Evolutionary conservation across 2,888 invertebrate species (phyloP), one percentile per base, ranked within the genome.

Genomic region (Portevinia maculata): DNA sequence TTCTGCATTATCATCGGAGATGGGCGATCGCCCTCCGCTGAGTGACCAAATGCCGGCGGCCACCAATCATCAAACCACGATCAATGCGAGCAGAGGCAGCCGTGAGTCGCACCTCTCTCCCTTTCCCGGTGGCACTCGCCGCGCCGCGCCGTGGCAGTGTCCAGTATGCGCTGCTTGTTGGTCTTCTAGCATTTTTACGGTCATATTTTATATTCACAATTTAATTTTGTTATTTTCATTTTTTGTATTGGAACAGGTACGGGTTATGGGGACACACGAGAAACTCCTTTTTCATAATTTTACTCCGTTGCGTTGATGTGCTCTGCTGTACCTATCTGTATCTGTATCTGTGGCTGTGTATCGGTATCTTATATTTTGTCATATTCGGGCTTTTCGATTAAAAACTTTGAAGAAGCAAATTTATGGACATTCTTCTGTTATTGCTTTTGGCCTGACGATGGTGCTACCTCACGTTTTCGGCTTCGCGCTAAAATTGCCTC

Each of bases 161-260:
- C n/a, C n/a, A n/a, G n/a, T n/a, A n/a, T n/a, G n/a, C n/a, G 13
- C 41, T 48, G 53, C 11, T 19, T 5, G 28, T 52, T 34, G 21
- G 59, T 59, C 75, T 75, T 53, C 75, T 76, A 76, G 52, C 69
- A 76, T 76, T 70, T 75, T 76, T 76, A 78, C 53, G 69, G 79
- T 74, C 84, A 84, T 84, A 84, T 84, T 84, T 84, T 84, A 84
- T 79, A 73, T 84, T 84, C 84, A 84, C 73, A 84, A 84, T 84
- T 84, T 84, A 84, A 84, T 84, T 84, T 79, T 64, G 70, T 79
- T 78, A 71, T 83, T 81, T 69, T 70, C 24, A 44, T 70, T 44
- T 74, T 76, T 48, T 7, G 13, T 19, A 52, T 34, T 34, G 55
- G 24, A 13, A 50, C 37, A 48, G 64, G 37, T 13, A 21, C 48